phyloP scores from a whole-genome alignment of 1,140 invertebrate genomes.

The Drosophila erecta region DNA sequence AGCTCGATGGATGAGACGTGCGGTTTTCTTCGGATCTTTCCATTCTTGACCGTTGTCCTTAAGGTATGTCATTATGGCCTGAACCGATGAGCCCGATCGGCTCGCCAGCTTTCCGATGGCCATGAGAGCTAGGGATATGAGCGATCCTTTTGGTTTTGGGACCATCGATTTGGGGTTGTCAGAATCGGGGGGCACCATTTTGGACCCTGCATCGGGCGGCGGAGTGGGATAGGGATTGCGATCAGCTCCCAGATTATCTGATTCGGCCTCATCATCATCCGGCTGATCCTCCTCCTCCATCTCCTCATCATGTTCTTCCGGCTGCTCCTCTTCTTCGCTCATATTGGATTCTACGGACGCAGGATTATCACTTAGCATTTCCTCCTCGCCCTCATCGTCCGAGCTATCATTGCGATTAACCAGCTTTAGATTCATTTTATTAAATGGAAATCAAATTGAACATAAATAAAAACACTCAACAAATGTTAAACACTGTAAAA shows the following conservation, averaged over 20 bases:
- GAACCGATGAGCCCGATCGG: constrained; percentile 42
- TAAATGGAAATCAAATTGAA: neutral
- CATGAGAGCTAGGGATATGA: neutral
- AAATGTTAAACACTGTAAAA: neutral
- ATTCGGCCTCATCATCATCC: neutral
- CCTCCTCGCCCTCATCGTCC: constrained; percentile 8
- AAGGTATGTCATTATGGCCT: constrained; percentile 44
- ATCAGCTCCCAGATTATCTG: neutral
- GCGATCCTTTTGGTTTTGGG: neutral
- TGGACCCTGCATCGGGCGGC: constrained; percentile 37
- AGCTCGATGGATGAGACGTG: neutral
- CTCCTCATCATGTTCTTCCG: neutral
- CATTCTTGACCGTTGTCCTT: constrained; percentile 29
- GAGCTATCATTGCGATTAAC: neutral
- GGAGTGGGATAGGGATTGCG: constrained; percentile 47
- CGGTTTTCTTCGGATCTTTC: neutral
- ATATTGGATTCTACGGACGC: neutral
- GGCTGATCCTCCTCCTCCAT: neutral
- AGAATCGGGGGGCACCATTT: constrained; percentile 2
- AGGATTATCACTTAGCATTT: neutral
- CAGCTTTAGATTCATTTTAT: neutral
- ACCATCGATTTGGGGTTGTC: neutral
- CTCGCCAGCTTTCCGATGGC: constrained; percentile 29
- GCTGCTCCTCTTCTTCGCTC: neutral
- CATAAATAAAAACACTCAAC: neutral